Evolutionary conservation across 1,140 invertebrate genomes (phyloP).

Genomic region (Ptiloglossa arizonensis): DNA sequence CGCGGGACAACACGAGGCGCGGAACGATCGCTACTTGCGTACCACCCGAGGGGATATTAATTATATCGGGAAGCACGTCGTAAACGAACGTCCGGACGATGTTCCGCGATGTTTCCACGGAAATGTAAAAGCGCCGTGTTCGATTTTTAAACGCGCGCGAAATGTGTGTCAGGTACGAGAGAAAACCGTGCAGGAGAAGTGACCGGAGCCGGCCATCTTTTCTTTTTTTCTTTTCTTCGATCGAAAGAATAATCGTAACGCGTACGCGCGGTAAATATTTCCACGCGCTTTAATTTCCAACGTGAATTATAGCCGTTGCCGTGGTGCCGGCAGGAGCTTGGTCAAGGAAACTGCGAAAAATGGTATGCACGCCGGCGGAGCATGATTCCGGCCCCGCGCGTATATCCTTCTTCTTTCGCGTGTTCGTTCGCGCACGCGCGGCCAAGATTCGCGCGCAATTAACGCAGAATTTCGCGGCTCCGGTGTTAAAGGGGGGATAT

Average conservation of each 20-base stretch:
- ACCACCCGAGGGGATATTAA: too few species aligned
- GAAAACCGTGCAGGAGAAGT: not conserved
- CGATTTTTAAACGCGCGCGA: too few species aligned
- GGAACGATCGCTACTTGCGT: too few species aligned
- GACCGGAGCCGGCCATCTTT: not conserved
- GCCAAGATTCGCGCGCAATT: conserved; percentile 33
- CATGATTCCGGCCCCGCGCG: conserved; percentile 67
- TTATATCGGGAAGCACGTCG: too few species aligned
- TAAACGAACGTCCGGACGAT: too few species aligned
- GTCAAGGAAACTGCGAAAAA: conserved; percentile 72
- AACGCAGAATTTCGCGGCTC: conserved; percentile 26
- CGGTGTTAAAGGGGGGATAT: not conserved
- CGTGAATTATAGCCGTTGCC: conserved; percentile 28
- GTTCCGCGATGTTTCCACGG: not conserved
- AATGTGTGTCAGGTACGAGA: conserved; percentile 13
- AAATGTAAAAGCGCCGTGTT: not conserved
- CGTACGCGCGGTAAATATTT: not conserved
- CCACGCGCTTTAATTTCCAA: conserved; percentile 31
- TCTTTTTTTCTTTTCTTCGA: too few species aligned
- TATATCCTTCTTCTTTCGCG: conserved; percentile 2
- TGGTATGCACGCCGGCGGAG: conserved; percentile 70
- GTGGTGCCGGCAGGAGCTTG: conserved; percentile 49
- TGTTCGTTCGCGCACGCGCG: conserved; percentile 5
- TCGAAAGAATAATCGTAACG: not conserved
- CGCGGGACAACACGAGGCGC: too few species aligned